Evolutionary conservation across 2,113 vertebrate species (phyloP).

Genomic region (Paraplagusia blochii): DNA sequence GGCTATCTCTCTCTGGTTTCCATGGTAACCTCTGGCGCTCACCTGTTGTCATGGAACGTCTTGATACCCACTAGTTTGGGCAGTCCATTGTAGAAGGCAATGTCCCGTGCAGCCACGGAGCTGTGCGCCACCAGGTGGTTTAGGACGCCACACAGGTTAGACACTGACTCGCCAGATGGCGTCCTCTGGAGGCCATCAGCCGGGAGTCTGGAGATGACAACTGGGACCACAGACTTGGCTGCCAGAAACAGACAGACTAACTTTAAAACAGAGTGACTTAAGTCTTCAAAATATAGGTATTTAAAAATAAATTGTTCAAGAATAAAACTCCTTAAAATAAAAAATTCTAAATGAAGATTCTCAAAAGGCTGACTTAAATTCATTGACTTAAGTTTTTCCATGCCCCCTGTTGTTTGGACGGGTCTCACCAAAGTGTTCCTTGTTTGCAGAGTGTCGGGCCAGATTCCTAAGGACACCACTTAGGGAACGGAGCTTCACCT

Average conservation of each 20-base stretch:
- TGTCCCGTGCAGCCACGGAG: slow-evolving; percentile 84
- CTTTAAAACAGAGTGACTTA: too few species aligned
- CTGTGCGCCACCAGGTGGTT: slow-evolving; percentile 90
- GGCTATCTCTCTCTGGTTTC: too few species aligned
- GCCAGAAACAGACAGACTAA: slow-evolving; percentile 12
- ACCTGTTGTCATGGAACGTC: slow-evolving; percentile 86
- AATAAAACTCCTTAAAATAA: too few species aligned
- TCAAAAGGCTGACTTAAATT: too few species aligned
- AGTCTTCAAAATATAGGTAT: too few species aligned
- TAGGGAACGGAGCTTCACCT: slow-evolving; percentile 84
- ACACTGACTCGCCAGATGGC: slow-evolving; percentile 80
- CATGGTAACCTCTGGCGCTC: too few species aligned
- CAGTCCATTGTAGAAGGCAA: slow-evolving; percentile 90
- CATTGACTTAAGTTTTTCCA: too few species aligned
- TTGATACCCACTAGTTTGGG: slow-evolving; percentile 91
- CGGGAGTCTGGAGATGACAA: slow-evolving; percentile 87
- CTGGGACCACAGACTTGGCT: slow-evolving; percentile 89
- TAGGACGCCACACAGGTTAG: slow-evolving; percentile 90
- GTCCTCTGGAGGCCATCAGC: slow-evolving; percentile 77
- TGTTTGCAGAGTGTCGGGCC: slow-evolving; percentile 83
- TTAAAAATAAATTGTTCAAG: too few species aligned
- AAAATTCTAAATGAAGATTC: too few species aligned
- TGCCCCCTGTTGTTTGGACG: slow-evolving; percentile 34
- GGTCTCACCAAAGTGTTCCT: slow-evolving; percentile 88
- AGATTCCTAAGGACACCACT: slow-evolving; percentile 91